These are phyloP conservation scores for Perca fluviatilis DNA, from an alignment of 2,113 vertebrate species.

Conservation along the genomic window DNA sequence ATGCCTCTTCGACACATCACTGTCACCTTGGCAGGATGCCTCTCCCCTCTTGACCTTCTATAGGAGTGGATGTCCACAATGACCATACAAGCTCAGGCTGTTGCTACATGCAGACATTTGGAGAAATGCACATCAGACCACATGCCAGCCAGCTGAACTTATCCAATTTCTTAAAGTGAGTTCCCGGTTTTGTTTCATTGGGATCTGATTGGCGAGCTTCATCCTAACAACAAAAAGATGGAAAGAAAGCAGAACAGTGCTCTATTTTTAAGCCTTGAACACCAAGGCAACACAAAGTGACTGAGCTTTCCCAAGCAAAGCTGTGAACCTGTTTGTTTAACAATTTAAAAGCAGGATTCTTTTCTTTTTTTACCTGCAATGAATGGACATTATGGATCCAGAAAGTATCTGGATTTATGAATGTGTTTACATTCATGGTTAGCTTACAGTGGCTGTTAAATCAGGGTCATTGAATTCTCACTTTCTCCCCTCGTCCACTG, in stretches of 20 bases:
- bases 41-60: neutral
- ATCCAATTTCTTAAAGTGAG: neutral
- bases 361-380: neutral
- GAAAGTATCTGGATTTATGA: neutral
- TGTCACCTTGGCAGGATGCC: slow-evolving; percentile 7
- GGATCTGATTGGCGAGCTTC: neutral
- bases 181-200: neutral
- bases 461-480: neutral
- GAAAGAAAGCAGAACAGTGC: neutral
- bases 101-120: neutral
- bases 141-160: slow-evolving; percentile 3
- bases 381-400: neutral
- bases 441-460: neutral
- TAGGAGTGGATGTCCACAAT: neutral
- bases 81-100: neutral
- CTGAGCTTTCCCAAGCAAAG: slow-evolving; percentile 17
- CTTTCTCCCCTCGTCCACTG: neutral
- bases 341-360: neutral
- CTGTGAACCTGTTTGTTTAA: neutral
- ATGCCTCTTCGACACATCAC: slow-evolving; percentile 10
- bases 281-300: neutral
- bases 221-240: neutral
- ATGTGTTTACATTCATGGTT: neutral
- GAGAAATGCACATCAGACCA: neutral
- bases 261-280: slow-evolving; percentile 3